Evolutionary conservation across 2,113 vertebrate species (phyloP), one percentile per base, ranked within the genome.

Genomic region (Galeopterus variegatus): DNA sequence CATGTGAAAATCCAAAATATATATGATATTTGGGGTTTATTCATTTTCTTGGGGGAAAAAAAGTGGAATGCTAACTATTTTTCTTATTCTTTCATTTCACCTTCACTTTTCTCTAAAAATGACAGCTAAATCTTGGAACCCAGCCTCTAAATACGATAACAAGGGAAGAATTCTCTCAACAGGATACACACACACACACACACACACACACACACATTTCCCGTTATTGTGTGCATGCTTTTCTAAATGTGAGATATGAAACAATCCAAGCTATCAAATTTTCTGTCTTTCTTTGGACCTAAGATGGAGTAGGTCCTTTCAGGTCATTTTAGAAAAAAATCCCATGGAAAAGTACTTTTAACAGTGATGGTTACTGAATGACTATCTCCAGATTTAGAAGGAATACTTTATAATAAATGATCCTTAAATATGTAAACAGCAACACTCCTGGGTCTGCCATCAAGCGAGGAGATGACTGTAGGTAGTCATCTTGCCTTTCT

Each of bases 41-140:
- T 41, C 28, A 7, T 54, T 67, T 80, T 72, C 69, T 80, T 83
- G 79, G 41, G 41, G 41, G 11, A 28, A 72, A 45, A 95, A 80
- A 73, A 18, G 21, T 75, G 11, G 10, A 31, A 87, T 72, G 24
- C 18, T 94, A 89, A 93, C 80, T 79, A 91, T 23, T n/a, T 81
- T 45, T 4, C 28, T 79, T 41, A 41, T 41, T 21, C 17, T 89
- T 75, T 95, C 14, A 86, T 48, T 82, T 64, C 13, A 41, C 36
- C 6, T 80, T 87, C 26, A 92, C 11, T 92, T 86, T 60, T 80
- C 24, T 69, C 8, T 81, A 88, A 95, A 93, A 93, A 64, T 41
- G 15, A 81, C 28, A 81, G 48, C 36, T 87, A 87, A 95, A 70
- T 54, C 65, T 70, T 96, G 17, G 52, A 90, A 80, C 50, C 81